Conservation (phyloP, 2,888 invertebrate species). For the Drosophila gaucha region DNA sequence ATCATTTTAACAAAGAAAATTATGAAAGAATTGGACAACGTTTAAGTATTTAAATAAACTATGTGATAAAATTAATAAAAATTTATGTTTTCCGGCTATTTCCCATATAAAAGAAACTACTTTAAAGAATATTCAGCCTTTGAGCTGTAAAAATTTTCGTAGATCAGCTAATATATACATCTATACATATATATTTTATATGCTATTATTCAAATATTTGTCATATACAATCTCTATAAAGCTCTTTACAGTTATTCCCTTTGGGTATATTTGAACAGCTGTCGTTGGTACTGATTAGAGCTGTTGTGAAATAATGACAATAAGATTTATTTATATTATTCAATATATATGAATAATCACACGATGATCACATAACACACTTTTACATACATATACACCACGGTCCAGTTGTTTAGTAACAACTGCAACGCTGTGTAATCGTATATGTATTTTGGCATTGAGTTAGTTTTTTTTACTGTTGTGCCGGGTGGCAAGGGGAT, state of each 20-base stretch:
- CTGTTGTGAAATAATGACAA: background rate
- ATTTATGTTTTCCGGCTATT: no score
- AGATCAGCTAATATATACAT: no score
- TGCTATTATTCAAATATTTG: background rate
- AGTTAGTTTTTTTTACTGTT: constrained; percentile 7
- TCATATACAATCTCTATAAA: no score
- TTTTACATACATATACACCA: constrained; percentile 1
- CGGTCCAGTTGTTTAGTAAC: constrained; percentile 23
- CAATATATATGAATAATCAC: constrained; percentile 10
- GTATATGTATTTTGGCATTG: constrained; percentile 5
- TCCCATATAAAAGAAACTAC: no score
- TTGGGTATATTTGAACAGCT: background rate
- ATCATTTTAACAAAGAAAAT: no score
- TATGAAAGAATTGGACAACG: no score
- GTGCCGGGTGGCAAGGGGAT: constrained; percentile 8
- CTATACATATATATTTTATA: no score
- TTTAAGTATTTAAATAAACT: no score
- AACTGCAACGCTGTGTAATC: background rate
- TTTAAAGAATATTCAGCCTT: no score
- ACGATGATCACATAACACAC: constrained; percentile 29
- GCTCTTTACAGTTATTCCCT: background rate
- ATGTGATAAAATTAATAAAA: no score
- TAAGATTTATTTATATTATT: background rate
- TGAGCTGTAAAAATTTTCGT: no score
- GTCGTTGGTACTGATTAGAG: background rate